A percentile compares a stretch with the other conserved stretches of the same genome.
These are phyloP conservation scores for Tachuris rubrigastra DNA, from an alignment of 2,113 vertebrate species.

Conservation along the genomic window DNA sequence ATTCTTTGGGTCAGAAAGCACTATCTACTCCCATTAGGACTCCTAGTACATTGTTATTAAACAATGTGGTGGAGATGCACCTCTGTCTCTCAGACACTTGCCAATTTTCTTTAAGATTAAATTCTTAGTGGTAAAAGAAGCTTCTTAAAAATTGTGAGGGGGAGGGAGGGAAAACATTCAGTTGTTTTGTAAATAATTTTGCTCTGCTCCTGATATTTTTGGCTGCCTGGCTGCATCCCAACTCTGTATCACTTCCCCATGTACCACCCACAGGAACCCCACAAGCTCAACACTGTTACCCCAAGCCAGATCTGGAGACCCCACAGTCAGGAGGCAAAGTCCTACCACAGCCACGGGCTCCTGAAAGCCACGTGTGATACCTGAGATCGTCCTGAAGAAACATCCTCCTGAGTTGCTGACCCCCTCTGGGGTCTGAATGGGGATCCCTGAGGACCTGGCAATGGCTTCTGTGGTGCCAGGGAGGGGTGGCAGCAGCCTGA, in stretches of 20 bases:
- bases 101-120: not conserved
- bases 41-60: not conserved
- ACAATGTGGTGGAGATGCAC: not conserved
- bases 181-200: conserved; percentile 18
- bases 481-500: not conserved
- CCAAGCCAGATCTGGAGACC: not conserved
- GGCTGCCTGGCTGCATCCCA: not conserved
- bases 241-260: not conserved
- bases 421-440: not conserved
- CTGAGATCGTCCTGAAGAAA: not conserved
- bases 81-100: not conserved
- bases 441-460: not conserved
- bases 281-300: not conserved
- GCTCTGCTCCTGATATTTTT: not conserved
- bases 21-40: not conserved
- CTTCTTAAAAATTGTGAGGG: not conserved
- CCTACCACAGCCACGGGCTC: not conserved
- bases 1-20: not conserved
- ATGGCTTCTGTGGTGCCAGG: not conserved
- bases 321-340: not conserved
- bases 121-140: not conserved
- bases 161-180: not conserved
- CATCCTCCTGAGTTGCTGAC: not conserved
- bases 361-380: not conserved
- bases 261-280: not conserved